phyloP scores from a whole-genome alignment of 2,113 vertebrate genomes.

The Naja naja region DNA sequence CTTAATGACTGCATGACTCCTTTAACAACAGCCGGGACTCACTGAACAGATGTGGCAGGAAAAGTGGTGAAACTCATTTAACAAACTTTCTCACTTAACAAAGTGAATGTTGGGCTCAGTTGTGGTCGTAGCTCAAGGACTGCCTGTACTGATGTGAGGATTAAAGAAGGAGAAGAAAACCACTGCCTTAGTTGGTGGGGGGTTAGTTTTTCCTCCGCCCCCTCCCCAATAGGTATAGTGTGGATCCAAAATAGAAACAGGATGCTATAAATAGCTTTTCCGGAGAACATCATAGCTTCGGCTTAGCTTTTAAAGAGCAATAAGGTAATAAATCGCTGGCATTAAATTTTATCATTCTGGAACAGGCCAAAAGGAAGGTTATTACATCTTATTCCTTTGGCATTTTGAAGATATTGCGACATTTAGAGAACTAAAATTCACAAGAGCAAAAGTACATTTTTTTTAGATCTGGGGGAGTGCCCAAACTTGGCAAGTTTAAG shows the following conservation, averaged over 20 bases:
- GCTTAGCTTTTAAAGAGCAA: slow-evolving; percentile 65
- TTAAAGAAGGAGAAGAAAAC: slow-evolving; percentile 48
- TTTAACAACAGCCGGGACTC: too few species aligned
- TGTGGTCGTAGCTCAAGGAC: not conserved
- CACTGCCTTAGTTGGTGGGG: slow-evolving; percentile 41
- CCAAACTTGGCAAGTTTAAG: too few species aligned
- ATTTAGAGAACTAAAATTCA: slow-evolving; percentile 55
- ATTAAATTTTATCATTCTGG: slow-evolving; percentile 68
- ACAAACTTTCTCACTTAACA: too few species aligned
- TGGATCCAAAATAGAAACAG: slow-evolving; percentile 68
- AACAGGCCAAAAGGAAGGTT: slow-evolving; percentile 59
- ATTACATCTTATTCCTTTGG: slow-evolving; percentile 58
- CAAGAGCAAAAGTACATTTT: slow-evolving; percentile 39
- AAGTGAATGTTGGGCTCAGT: too few species aligned
- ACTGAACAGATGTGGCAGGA: too few species aligned
- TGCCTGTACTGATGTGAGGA: slow-evolving; percentile 16
- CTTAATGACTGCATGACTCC: not conserved
- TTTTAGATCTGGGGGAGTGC: not conserved
- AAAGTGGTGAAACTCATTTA: too few species aligned
- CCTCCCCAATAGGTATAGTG: slow-evolving; percentile 59
- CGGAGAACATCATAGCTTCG: slow-evolving; percentile 68
- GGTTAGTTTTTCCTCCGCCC: slow-evolving; percentile 49
- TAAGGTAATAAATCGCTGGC: slow-evolving; percentile 67
- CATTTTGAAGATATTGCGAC: slow-evolving; percentile 63
- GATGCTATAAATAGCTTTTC: slow-evolving; percentile 74